Evolutionary conservation across 1,140 invertebrate genomes (phyloP), one percentile per base, ranked within the genome.

Genomic region (Propsilocerus akamusi): DNA sequence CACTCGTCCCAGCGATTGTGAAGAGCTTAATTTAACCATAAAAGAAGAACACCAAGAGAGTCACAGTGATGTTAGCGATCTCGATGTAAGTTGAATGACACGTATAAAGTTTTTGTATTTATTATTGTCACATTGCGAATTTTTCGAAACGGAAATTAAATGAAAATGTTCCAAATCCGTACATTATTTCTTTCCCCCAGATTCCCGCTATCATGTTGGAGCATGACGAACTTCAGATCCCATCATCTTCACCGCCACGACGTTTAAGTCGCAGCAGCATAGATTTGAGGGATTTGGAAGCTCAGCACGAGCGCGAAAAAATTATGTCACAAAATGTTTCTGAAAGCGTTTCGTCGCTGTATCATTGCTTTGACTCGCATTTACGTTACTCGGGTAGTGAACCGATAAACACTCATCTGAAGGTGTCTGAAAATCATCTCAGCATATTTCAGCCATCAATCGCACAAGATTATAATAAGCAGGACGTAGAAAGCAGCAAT

Each of bases 1-100:
- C 8, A 14, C 81, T 28, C 76, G 83, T 60, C 80, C 79, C 20
- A 75, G 72, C 46, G 76, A 80, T 55, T 73, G 71, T 23, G 73
- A 77, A 53, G 34, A 41, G 14, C 56, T 68, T 4, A 66, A 60
- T 37, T 51, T 56, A 26, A 62, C 61, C 20, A 59, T 66, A 12
- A 57, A 60, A 12, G 53, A 58, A 49, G 48, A 49, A 25, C 17
- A 59, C 3, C 72, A 74, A 47, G 67, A 71, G 57, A 68, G 70
- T 47, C 68, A 70, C 11, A 73, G 72, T 53, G 70, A 72, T 22
- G 68, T 73, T 8, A 74, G 72, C 58, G 62, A 65, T 55, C 54
- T 65, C 34, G 63, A 65, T 61, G 63, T 65, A 51, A 58, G 25
- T 25, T 30, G n/a, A n/a, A n/a, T n/a, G n/a, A n/a, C n/a, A n/a